A percentile compares a stretch with the other conserved stretches of the same genome.
phyloP scores from a whole-genome alignment of 23 tunicate genomes.

The Styela clava region DNA sequence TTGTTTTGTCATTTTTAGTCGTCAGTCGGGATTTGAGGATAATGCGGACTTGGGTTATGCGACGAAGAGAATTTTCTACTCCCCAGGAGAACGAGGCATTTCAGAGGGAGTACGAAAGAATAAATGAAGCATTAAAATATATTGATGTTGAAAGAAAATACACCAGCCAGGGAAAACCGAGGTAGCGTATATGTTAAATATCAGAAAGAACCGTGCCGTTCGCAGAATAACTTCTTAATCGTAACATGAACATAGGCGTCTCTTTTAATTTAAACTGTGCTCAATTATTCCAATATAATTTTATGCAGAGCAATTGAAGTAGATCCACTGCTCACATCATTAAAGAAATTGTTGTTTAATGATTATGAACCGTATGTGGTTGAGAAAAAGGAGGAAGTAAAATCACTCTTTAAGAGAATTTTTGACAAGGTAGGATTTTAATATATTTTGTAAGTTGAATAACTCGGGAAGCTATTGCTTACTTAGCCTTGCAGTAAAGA shows the following conservation, averaged over 20 bases:
- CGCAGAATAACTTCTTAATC: background rate
- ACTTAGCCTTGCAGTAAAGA: too few relatives aligned
- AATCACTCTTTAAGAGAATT: constrained; percentile 19
- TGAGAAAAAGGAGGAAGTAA: constrained; percentile 12
- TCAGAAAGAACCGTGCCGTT: too few relatives aligned
- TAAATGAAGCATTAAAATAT: constrained; percentile 1
- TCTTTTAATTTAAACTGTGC: too few relatives aligned
- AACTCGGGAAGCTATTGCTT: too few relatives aligned
- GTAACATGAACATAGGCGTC: too few relatives aligned
- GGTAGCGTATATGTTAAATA: too few relatives aligned
- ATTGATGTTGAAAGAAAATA: background rate
- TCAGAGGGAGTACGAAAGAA: constrained; percentile 1
- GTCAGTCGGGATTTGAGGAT: background rate
- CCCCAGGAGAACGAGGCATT: constrained; percentile 13
- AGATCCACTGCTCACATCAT: background rate
- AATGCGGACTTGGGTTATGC: constrained; percentile 17
- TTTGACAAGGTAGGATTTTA: background rate
- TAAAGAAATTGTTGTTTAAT: constrained; percentile 3
- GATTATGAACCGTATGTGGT: constrained; percentile 14
- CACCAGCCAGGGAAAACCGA: background rate
- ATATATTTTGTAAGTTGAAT: too few relatives aligned
- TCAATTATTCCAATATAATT: too few relatives aligned
- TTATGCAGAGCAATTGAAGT: background rate
- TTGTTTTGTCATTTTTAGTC: background rate
- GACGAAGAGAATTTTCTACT: background rate